These are phyloP conservation scores for Pelodytes ibericus DNA, from an alignment of 2,797 vertebrate species.

Conservation along the genomic window DNA sequence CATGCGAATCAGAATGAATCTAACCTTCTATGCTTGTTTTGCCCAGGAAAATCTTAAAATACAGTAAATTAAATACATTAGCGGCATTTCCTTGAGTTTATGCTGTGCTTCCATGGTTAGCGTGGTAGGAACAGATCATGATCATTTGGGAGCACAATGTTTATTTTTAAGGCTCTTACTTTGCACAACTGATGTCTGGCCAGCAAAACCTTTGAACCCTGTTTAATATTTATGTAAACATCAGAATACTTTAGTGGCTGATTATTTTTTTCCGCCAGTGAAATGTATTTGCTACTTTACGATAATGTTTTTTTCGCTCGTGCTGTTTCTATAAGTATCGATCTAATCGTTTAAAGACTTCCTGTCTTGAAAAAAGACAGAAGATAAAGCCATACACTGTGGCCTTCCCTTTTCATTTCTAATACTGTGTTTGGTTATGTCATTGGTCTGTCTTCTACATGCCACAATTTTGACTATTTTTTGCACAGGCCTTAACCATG, in stretches of 20 bases:
- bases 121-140: constrained; percentile 42
- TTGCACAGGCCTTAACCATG: no score
- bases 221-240: constrained; percentile 55
- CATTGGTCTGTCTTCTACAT: background rate
- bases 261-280: constrained; percentile 4
- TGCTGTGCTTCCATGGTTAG: background rate
- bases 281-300: constrained; percentile 34
- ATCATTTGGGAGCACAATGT: constrained; percentile 49
- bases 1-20: no score
- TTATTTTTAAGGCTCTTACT: constrained; percentile 50
- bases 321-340: background rate
- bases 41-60: no score
- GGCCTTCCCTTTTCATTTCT: background rate
- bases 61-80: no score
- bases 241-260: constrained; percentile 34
- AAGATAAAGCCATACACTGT: background rate
- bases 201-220: constrained; percentile 54
- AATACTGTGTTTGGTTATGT: background rate
- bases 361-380: background rate
- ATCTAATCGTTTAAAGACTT: constrained; percentile 12
- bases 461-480: no score
- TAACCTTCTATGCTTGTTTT: no score
- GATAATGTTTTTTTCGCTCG: background rate
- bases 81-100: no score
- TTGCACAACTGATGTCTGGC: constrained; percentile 49